These are phyloP conservation scores for Cloeon dipterum DNA, from an alignment of 2,888 invertebrate genomes.

Conservation along the genomic window DNA sequence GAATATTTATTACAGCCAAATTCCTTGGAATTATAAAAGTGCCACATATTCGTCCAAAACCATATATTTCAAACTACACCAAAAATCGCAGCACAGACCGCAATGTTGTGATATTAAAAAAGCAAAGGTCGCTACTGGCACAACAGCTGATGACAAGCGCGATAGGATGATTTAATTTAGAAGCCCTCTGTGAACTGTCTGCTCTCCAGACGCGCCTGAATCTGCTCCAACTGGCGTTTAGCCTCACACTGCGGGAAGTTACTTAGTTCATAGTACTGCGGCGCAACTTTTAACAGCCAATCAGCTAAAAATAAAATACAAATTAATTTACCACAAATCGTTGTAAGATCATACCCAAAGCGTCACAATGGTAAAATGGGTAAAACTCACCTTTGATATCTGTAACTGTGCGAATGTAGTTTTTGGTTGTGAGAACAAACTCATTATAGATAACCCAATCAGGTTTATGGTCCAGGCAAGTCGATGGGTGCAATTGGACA, in stretches of 20 bases:
- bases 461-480: conserved; percentile 96
- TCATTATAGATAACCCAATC: conserved; percentile 99
- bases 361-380: no score
- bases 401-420: conserved; percentile 96
- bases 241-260: conserved; percentile 98
- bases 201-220: conserved; percentile 69
- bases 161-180: no score
- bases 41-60: no score
- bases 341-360: conserved; percentile 4
- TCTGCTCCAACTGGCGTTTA: conserved; percentile 67
- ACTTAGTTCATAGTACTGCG: conserved; percentile 93
- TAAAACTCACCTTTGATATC: conserved; percentile 87
- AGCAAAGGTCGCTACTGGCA: no score
- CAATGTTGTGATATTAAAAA: no score
- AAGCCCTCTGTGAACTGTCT: conserved; percentile 76
- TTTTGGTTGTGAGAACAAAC: conserved; percentile 97
- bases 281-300: conserved; percentile 86
- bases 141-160: no score
- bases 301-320: conserved; percentile 43
- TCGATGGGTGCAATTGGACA: conserved; percentile 96
- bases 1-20: no score
- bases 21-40: no score
- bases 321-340: conserved; percentile 6
- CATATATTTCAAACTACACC: no score
- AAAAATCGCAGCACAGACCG: no score